Percentiles rank a stretch among this genome's conserved stretches.
Conservation (phyloP, 2,888 invertebrate species). For the Athrips mouffetella region DNA sequence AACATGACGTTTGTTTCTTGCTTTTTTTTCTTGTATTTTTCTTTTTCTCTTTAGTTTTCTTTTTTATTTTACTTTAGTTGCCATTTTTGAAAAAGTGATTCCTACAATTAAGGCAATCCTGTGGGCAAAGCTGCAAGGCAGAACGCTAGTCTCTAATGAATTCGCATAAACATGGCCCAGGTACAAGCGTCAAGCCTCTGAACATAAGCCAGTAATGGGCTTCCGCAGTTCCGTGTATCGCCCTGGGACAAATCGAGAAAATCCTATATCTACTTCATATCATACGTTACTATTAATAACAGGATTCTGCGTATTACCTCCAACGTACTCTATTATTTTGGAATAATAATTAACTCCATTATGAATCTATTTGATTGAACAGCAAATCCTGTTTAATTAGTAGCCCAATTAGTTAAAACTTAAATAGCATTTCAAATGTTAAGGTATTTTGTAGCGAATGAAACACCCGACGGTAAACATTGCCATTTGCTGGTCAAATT, state of each 20-base stretch:
- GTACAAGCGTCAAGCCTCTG: no score
- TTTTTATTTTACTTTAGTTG: no score
- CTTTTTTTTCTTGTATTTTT: no score
- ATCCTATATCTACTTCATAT: neutral
- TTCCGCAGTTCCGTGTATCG: neutral
- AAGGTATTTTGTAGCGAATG: constrained; percentile 10
- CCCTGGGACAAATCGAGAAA: neutral
- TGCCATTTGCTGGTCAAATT: constrained; percentile 11
- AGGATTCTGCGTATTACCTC: neutral
- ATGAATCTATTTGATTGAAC: neutral
- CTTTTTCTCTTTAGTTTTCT: no score
- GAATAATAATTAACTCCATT: neutral
- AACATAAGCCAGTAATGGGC: constrained; percentile 1
- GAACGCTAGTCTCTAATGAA: no score
- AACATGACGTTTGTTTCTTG: no score
- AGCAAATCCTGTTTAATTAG: constrained; percentile 11
- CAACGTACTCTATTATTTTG: neutral
- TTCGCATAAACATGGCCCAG: no score
- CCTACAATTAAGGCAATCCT: no score
- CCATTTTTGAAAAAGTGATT: no score
- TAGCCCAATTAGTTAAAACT: constrained; percentile 16
- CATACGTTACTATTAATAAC: neutral
- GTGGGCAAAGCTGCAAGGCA: no score
- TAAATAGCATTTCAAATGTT: constrained; percentile 15
- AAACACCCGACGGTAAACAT: neutral